Conservation (phyloP, 2,113 vertebrate genomes). For the Chauna torquata region DNA sequence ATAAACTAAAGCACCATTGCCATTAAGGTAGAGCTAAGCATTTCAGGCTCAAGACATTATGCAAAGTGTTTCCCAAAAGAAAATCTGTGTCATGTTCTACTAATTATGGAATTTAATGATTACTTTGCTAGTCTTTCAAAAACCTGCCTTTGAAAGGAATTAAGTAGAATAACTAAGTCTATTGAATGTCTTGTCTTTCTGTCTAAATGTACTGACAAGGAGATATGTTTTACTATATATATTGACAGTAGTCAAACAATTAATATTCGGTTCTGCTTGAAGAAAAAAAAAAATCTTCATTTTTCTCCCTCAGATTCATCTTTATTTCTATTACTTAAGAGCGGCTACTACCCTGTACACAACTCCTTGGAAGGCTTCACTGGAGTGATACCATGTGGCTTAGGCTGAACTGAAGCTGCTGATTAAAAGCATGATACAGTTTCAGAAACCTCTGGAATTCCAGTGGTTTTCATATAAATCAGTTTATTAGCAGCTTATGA, state of each 20-base stretch:
- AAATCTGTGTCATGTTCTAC: not conserved
- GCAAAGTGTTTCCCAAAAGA: not conserved
- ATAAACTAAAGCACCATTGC: not conserved
- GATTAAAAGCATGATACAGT: not conserved
- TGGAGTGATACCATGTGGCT: not conserved
- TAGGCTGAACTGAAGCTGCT: not conserved
- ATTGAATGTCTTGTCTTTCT: not conserved
- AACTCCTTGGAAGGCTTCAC: constrained; percentile 10
- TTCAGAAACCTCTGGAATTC: not conserved
- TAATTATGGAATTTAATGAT: not conserved
- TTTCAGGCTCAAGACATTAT: not conserved
- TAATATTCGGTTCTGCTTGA: not conserved
- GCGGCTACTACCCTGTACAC: not conserved
- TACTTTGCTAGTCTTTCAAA: not conserved
- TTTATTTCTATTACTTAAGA: not conserved
- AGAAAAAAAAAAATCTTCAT: not conserved
- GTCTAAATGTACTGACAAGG: not conserved
- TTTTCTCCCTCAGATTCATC: accelerated
- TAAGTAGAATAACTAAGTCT: not conserved
- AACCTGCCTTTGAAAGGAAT: not conserved
- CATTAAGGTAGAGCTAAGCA: not conserved
- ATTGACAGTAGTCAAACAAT: not conserved
- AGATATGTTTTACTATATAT: not conserved
- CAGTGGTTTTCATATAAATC: not conserved
- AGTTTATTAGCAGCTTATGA: not conserved